A percentile compares a stretch with the other conserved stretches of the same genome.
phyloP scores from a whole-genome alignment of 1,140 invertebrate species.

The Spodoptera litura region DNA sequence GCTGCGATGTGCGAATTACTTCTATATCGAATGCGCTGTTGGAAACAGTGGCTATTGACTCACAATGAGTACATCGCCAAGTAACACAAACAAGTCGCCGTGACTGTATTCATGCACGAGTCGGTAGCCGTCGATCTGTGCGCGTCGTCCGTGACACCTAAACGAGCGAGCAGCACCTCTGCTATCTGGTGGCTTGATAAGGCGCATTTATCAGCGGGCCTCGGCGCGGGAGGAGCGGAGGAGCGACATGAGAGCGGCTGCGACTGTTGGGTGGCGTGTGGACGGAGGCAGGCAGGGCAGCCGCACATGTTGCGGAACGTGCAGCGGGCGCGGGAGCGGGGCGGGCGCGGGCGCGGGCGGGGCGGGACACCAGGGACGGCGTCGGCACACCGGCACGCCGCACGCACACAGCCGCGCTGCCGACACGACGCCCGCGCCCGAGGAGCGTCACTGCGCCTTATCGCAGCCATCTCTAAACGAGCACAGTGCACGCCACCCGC shows the following conservation, averaged over 20 bases:
- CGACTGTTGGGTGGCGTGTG: slow-evolving; percentile 66
- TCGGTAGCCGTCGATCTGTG: slow-evolving; percentile 61
- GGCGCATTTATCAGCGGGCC: slow-evolving; percentile 77
- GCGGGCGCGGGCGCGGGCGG: slow-evolving; percentile 58
- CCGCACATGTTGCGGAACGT: slow-evolving; percentile 83
- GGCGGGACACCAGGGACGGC: slow-evolving; percentile 72
- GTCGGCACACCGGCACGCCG: slow-evolving; percentile 67
- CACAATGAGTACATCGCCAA: slow-evolving; percentile 67
- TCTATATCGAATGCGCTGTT: slow-evolving; percentile 51
- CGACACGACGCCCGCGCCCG: slow-evolving; percentile 79
- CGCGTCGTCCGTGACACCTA: slow-evolving; percentile 80
- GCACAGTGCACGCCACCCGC: slow-evolving; percentile 78
- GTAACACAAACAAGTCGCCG: slow-evolving; percentile 68
- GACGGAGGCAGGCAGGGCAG: slow-evolving; percentile 60
- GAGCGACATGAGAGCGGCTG: slow-evolving; percentile 62
- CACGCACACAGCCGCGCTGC: slow-evolving; percentile 74
- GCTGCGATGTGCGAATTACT: slow-evolving; percentile 43
- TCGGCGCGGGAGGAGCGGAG: slow-evolving; percentile 71
- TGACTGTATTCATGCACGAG: slow-evolving; percentile 64
- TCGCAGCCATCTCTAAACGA: slow-evolving; percentile 85
- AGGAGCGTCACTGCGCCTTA: slow-evolving; percentile 82
- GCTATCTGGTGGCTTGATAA: slow-evolving; percentile 83
- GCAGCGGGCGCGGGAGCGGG: slow-evolving; percentile 60
- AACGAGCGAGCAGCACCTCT: slow-evolving; percentile 81
- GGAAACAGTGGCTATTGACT: slow-evolving; percentile 62